These are phyloP conservation scores for Archips xylosteana DNA, from an alignment of 2,888 invertebrate species.

Conservation along the genomic window DNA sequence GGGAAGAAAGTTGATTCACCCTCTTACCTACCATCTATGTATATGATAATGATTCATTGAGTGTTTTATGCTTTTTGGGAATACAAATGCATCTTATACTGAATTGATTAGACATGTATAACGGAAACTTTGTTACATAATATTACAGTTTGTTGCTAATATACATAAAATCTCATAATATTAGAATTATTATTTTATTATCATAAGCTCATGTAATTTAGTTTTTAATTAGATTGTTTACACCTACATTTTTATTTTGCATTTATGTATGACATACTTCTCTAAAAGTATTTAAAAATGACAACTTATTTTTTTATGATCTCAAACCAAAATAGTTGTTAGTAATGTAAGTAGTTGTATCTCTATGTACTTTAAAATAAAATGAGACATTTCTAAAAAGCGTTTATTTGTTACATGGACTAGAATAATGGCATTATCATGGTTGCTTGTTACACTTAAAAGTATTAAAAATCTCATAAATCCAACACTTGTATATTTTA, in stretches of 20 bases:
- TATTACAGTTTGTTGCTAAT: background rate
- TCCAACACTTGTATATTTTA: slow-evolving; percentile 67
- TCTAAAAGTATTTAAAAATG: background rate
- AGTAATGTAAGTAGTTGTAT: slow-evolving; percentile 48
- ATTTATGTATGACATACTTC: background rate
- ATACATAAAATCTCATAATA: background rate
- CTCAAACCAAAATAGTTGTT: background rate
- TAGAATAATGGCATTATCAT: slow-evolving; percentile 75
- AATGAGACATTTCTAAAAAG: slow-evolving; percentile 62
- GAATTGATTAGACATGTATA: too few relatives aligned
- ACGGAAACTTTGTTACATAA: background rate
- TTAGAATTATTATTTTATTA: background rate
- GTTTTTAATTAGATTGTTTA: background rate
- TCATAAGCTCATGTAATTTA: background rate
- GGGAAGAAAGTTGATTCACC: too few relatives aligned
- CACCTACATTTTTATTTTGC: background rate
- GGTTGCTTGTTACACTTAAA: slow-evolving; percentile 56
- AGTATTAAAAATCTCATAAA: slow-evolving; percentile 65
- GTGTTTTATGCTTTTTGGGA: too few relatives aligned
- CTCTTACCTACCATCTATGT: too few relatives aligned
- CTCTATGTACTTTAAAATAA: slow-evolving; percentile 42
- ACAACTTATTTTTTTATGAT: background rate
- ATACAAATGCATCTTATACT: too few relatives aligned
- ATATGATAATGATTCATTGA: too few relatives aligned
- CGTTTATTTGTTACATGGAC: slow-evolving; percentile 78